These are phyloP conservation scores for Hesperia comma DNA, from an alignment of 2,888 invertebrate species.

Conservation along the genomic window DNA sequence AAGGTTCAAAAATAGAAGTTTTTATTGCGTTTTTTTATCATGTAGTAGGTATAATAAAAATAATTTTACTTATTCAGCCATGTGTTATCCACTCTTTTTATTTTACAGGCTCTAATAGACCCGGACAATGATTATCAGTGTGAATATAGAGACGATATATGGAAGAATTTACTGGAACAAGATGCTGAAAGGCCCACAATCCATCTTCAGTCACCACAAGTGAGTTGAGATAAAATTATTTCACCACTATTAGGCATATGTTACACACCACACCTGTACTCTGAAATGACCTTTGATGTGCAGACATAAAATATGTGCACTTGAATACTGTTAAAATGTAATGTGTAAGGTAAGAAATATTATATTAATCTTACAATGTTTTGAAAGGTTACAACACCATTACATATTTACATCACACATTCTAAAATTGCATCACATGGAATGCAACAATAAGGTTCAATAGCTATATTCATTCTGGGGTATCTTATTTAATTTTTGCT, in stretches of 20 bases:
- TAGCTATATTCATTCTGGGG: too few relatives aligned
- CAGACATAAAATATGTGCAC: too few relatives aligned
- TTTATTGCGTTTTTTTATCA: not conserved
- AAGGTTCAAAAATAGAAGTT: constrained; percentile 23
- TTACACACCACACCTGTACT: not conserved
- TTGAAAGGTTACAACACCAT: too few relatives aligned
- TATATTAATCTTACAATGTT: too few relatives aligned
- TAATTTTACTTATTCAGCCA: not conserved
- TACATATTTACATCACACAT: too few relatives aligned
- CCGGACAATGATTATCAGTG: constrained; percentile 70
- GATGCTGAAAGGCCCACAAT: constrained; percentile 71
- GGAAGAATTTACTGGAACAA: constrained; percentile 71
- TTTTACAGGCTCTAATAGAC: constrained; percentile 62
- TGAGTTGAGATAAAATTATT: constrained; percentile 44
- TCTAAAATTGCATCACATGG: too few relatives aligned
- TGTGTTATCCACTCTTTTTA: constrained; percentile 9
- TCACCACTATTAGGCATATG: not conserved
- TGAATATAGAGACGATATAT: constrained; percentile 75
- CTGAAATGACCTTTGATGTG: too few relatives aligned
- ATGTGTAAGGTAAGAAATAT: too few relatives aligned
- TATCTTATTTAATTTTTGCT: too few relatives aligned
- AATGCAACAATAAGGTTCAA: too few relatives aligned
- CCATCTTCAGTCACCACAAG: constrained; percentile 80
- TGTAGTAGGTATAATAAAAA: too few relatives aligned
- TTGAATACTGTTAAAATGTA: too few relatives aligned